Conservation (phyloP, 2,797 vertebrate species). For the Ceryle rudis region DNA sequence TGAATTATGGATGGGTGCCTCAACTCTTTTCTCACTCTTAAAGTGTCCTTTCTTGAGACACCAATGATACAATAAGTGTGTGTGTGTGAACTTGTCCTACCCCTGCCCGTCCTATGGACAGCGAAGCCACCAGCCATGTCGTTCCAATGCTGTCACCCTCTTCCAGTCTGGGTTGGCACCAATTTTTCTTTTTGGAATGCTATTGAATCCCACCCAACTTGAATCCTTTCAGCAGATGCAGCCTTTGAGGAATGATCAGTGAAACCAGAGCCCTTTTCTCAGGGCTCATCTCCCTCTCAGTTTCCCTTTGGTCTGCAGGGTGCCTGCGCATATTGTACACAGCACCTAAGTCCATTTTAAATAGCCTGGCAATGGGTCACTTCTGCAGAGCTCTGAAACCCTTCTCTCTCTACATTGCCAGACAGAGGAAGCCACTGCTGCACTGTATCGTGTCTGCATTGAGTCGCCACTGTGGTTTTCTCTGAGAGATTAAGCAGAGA, state of each 20-base stretch:
- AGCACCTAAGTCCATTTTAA: background rate
- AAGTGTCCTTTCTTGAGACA: background rate
- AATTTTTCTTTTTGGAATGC: background rate
- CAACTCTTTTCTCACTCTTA: background rate
- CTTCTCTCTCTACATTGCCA: background rate
- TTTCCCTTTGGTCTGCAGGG: background rate
- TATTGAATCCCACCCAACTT: background rate
- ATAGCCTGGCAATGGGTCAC: background rate
- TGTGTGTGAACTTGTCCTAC: background rate
- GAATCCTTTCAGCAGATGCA: background rate
- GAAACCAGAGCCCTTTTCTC: background rate
- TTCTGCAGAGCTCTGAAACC: background rate
- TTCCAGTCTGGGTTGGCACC: background rate
- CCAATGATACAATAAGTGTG: background rate
- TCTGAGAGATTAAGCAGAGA: slow-evolving; percentile 5
- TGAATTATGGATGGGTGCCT: background rate
- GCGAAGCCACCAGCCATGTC: background rate
- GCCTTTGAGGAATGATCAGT: background rate
- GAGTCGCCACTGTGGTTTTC: background rate
- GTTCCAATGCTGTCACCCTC: background rate
- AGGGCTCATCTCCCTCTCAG: background rate
- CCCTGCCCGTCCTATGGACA: background rate
- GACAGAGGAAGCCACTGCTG: background rate
- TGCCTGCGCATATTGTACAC: background rate
- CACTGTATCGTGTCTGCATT: accelerated